phyloP scores from a whole-genome alignment of 1,140 invertebrate genomes.

The Conopomorpha cramerella region DNA sequence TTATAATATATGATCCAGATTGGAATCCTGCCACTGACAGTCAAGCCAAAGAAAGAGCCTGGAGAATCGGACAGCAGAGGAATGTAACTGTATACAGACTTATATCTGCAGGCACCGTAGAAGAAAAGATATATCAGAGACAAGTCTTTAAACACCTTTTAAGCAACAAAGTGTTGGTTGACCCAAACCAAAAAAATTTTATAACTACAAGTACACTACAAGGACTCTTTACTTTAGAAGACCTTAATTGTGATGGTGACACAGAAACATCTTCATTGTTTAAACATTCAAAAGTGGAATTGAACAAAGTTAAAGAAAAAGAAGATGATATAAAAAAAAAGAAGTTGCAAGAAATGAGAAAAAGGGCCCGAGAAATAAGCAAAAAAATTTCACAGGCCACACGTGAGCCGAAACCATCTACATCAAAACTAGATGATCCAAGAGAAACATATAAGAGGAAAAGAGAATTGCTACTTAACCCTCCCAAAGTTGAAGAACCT shows the following conservation, averaged over 20 bases:
- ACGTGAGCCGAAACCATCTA: no score
- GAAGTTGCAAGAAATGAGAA: slow-evolving; percentile 61
- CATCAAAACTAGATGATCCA: slow-evolving; percentile 46
- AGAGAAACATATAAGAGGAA: slow-evolving; percentile 52
- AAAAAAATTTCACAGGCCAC: slow-evolving; percentile 45
- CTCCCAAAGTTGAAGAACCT: slow-evolving; percentile 28
- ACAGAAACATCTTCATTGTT: slow-evolving; percentile 88
- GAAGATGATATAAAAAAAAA: slow-evolving; percentile 30
- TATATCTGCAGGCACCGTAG: slow-evolving; percentile 88
- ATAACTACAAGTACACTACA: slow-evolving; percentile 92
- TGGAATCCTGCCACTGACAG: slow-evolving; percentile 92
- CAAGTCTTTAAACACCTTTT: slow-evolving; percentile 97
- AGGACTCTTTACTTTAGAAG: slow-evolving; percentile 88
- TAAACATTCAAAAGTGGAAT: slow-evolving; percentile 66
- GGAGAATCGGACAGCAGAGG: slow-evolving; percentile 88
- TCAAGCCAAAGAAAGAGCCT: slow-evolving; percentile 87
- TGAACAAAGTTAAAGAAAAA: slow-evolving; percentile 23
- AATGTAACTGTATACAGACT: slow-evolving; percentile 88
- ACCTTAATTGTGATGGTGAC: slow-evolving; percentile 68
- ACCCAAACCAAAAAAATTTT: slow-evolving; percentile 90
- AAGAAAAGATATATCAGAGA: slow-evolving; percentile 91
- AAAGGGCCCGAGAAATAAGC: slow-evolving; percentile 60
- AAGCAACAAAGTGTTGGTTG: slow-evolving; percentile 89
- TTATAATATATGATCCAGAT: slow-evolving; percentile 97
- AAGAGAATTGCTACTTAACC: slow-evolving; percentile 33